These are phyloP conservation scores for Drosophila bocki DNA, from an alignment of 1,140 invertebrate species.

Conservation along the genomic window DNA sequence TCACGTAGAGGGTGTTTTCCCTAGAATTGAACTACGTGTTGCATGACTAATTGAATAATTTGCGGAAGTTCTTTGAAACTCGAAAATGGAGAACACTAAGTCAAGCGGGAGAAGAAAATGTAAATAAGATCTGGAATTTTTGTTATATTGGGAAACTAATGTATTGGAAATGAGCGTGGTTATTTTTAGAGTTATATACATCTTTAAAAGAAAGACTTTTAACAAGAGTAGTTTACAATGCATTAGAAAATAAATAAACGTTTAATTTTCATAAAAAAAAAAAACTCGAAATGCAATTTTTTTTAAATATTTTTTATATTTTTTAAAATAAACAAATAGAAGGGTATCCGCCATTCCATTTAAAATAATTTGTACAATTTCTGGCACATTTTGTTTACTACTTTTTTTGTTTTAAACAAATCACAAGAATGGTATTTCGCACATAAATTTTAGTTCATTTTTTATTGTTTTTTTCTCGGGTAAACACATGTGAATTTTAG, in stretches of 20 bases:
- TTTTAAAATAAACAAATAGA: too few species aligned
- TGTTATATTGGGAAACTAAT: neutral
- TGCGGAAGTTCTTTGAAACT: conserved; percentile 36
- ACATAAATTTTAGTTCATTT: conserved; percentile 28
- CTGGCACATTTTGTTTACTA: conserved; percentile 16
- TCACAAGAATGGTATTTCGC: conserved; percentile 47
- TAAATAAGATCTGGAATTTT: conserved; percentile 1
- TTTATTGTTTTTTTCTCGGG: neutral
- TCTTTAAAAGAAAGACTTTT: too few species aligned
- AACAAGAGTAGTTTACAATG: too few species aligned
- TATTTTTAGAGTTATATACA: neutral
- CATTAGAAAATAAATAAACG: too few species aligned
- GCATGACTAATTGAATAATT: conserved; percentile 42
- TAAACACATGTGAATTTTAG: conserved; percentile 11
- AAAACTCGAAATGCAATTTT: too few species aligned
- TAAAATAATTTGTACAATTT: neutral
- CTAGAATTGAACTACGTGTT: conserved; percentile 28
- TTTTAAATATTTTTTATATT: too few species aligned
- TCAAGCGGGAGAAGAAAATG: neutral
- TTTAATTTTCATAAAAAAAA: too few species aligned
- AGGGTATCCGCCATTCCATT: neutral
- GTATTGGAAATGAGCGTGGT: neutral
- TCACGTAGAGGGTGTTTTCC: conserved; percentile 32
- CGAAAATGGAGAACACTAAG: conserved; percentile 4
- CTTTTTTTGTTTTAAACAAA: neutral